phyloP scores from a whole-genome alignment of 2,888 invertebrate genomes.

The Scelioninae gen. 1 region DNA sequence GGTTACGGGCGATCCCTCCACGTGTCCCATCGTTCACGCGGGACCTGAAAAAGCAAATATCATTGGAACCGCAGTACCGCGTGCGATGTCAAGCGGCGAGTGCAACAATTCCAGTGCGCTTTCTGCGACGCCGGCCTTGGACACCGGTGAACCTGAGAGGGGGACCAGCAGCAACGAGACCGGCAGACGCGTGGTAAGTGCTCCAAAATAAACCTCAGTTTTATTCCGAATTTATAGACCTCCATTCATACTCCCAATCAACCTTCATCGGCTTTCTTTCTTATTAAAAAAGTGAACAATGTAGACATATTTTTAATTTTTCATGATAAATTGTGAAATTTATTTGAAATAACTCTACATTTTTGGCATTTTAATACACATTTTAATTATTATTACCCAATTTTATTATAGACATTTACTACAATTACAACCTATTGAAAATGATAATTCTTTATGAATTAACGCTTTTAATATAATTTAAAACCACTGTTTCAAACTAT shows the following conservation, averaged over 20 bases:
- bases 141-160: background rate
- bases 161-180: slow-evolving; percentile 3
- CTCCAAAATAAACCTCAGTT: slow-evolving; percentile 10
- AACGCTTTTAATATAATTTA: too few relatives aligned
- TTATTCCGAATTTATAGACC: background rate
- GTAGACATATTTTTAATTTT: too few relatives aligned
- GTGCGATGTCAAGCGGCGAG: slow-evolving; percentile 53
- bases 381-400: too few relatives aligned
- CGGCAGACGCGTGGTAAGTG: slow-evolving; percentile 42
- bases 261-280: background rate
- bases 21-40: slow-evolving; percentile 20
- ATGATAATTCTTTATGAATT: too few relatives aligned
- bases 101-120: slow-evolving; percentile 36
- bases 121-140: slow-evolving; percentile 40
- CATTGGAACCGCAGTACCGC: slow-evolving; percentile 48
- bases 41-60: slow-evolving; percentile 41
- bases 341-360: too few relatives aligned
- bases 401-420: too few relatives aligned
- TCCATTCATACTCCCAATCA: background rate
- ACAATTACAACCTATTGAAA: too few relatives aligned
- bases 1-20: slow-evolving; percentile 53
- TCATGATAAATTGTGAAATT: too few relatives aligned
- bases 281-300: background rate
- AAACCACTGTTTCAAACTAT: too few relatives aligned
- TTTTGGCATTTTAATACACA: too few relatives aligned